A percentile compares a stretch with the other conserved stretches of the same genome.
phyloP scores from a whole-genome alignment of 1,140 invertebrate genomes.

The Drepana arcuata region DNA sequence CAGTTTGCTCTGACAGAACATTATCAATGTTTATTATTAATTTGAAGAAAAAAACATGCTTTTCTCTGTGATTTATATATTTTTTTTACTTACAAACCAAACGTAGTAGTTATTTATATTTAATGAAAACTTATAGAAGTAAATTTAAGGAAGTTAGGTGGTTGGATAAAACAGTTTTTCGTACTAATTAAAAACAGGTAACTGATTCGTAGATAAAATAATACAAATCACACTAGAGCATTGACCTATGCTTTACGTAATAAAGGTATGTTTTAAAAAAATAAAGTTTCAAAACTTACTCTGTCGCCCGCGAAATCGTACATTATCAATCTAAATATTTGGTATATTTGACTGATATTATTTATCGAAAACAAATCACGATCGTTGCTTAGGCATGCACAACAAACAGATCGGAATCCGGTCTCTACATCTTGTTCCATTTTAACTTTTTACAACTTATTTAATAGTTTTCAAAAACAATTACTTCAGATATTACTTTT shows the following conservation, averaged over 20 bases:
- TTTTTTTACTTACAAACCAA: slow-evolving; percentile 10
- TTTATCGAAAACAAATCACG: slow-evolving; percentile 46
- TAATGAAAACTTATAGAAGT: slow-evolving; percentile 5
- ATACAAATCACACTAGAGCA: neutral
- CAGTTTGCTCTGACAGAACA: too few relatives aligned
- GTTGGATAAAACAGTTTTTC: too few relatives aligned
- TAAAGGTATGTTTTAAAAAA: too few relatives aligned
- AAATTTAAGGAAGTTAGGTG: too few relatives aligned
- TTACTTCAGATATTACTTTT: slow-evolving; percentile 28
- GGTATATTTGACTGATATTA: slow-evolving; percentile 27
- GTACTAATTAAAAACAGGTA: too few relatives aligned
- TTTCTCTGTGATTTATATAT: too few relatives aligned
- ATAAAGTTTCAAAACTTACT: slow-evolving; percentile 35
- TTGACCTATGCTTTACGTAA: slow-evolving; percentile 18
- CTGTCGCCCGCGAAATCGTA: slow-evolving; percentile 50
- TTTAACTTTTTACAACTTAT: slow-evolving; percentile 8
- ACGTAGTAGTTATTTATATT: slow-evolving; percentile 1
- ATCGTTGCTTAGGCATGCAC: slow-evolving; percentile 48
- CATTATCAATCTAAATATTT: slow-evolving; percentile 49
- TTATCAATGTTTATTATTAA: too few relatives aligned
- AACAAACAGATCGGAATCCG: slow-evolving; percentile 35
- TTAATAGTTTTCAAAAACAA: slow-evolving; percentile 19
- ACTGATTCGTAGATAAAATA: too few relatives aligned
- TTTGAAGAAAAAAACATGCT: too few relatives aligned
- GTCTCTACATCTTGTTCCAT: slow-evolving; percentile 59